A percentile compares a stretch with the other conserved stretches of the same genome.
Evolutionary conservation across 2,888 invertebrate genomes (phyloP).

Genomic region (Eumerus sabulonum): DNA sequence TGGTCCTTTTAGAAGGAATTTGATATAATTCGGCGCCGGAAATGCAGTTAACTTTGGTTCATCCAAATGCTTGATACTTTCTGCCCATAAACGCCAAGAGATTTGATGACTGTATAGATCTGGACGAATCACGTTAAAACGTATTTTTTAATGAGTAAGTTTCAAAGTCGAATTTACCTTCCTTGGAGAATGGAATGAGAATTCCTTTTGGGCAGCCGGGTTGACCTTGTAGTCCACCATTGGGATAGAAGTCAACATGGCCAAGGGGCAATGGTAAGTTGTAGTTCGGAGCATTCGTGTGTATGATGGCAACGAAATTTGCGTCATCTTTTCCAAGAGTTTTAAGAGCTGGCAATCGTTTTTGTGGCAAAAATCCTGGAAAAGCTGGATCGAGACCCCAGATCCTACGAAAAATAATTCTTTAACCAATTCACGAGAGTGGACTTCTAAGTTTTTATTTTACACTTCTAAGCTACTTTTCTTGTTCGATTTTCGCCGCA

Average conservation of each 20-base stretch:
- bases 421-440: no score
- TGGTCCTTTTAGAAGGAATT: constrained; percentile 20
- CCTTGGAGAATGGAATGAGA: constrained; percentile 36
- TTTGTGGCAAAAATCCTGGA: constrained; percentile 30
- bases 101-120: constrained; percentile 58
- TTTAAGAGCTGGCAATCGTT: no score
- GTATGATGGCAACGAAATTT: constrained; percentile 47
- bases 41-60: constrained; percentile 34
- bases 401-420: no score
- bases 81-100: constrained; percentile 58
- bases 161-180: constrained; percentile 22
- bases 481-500: constrained; percentile 17
- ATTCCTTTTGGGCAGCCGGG: constrained; percentile 55
- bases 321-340: no score
- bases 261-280: constrained; percentile 34
- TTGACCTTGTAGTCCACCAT: constrained; percentile 49
- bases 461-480: constrained; percentile 7
- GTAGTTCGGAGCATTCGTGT: constrained; percentile 48
- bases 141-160: neutral
- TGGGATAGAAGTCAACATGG: constrained; percentile 59
- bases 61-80: constrained; percentile 39
- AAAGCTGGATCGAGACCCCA: constrained; percentile 45
- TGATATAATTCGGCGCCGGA: constrained; percentile 20
- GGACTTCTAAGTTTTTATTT: no score
- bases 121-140: neutral